Percentiles rank a stretch among this genome's conserved stretches.
phyloP scores from a whole-genome alignment of 2,888 invertebrate genomes.

The Lasius fuliginosus region DNA sequence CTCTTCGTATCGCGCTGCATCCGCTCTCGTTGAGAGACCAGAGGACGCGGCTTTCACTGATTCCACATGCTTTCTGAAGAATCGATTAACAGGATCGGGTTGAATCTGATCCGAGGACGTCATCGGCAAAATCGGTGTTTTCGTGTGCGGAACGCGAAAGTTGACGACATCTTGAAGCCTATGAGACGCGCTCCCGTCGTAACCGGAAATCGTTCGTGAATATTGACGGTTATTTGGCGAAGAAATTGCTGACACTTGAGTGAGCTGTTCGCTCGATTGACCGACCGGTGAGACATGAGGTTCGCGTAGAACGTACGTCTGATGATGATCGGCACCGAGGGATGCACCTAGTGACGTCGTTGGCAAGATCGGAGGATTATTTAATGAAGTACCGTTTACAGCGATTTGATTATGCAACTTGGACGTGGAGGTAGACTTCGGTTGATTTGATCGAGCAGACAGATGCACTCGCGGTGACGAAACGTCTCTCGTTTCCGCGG shows the following conservation, averaged over 20 bases:
- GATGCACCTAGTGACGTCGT: neutral
- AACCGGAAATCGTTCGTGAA: constrained; percentile 7
- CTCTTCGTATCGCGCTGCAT: constrained; percentile 9
- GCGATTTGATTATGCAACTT: constrained; percentile 16
- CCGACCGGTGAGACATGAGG: neutral
- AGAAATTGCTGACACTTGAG: neutral
- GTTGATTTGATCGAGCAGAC: constrained; percentile 22
- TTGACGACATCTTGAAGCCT: constrained; percentile 18
- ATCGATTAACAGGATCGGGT: constrained; percentile 8
- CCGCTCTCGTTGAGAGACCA: neutral
- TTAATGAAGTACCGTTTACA: neutral
- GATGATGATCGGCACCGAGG: constrained; percentile 46
- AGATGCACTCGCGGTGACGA: constrained; percentile 15
- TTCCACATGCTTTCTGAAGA: constrained; percentile 36
- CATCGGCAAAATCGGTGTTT: neutral
- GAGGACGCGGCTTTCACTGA: constrained; percentile 2
- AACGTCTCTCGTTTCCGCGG: constrained; percentile 35
- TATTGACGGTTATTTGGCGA: constrained; percentile 13
- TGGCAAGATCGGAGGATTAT: constrained; percentile 18
- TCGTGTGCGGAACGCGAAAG: neutral
- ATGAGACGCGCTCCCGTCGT: neutral
- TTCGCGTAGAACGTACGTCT: neutral
- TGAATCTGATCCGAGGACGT: neutral
- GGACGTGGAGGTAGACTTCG: neutral
- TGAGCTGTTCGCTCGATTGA: neutral